phyloP scores from a whole-genome alignment of 23 tunicate genomes.

The Botrylloides violaceus region DNA sequence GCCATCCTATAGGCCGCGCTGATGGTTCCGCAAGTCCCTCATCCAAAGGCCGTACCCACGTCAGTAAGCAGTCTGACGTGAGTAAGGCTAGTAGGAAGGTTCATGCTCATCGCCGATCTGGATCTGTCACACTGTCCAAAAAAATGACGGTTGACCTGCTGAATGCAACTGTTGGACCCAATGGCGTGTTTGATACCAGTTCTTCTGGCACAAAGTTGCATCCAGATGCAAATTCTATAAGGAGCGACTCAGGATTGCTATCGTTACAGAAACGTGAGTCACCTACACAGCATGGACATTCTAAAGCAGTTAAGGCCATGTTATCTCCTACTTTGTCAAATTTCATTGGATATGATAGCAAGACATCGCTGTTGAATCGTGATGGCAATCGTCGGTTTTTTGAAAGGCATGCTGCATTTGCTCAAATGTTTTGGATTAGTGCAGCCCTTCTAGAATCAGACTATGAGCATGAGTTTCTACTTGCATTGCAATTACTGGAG shows the following conservation, averaged over 20 bases:
- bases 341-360: not conserved
- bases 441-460: slow-evolving; percentile 71
- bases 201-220: not conserved
- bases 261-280: too few relatives aligned
- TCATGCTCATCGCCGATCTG: slow-evolving; percentile 69
- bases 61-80: not conserved
- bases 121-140: slow-evolving; percentile 50
- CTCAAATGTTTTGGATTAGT: slow-evolving; percentile 67
- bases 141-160: slow-evolving; percentile 34
- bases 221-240: not conserved
- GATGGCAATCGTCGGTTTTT: not conserved
- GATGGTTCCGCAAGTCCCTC: not conserved
- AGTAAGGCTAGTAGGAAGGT: not conserved
- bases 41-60: not conserved
- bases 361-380: not conserved
- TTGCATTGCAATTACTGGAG: slow-evolving; percentile 55
- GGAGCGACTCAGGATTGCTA: not conserved
- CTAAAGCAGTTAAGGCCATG: not conserved
- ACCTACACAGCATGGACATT: not conserved
- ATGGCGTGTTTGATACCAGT: too few relatives aligned
- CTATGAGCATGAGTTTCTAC: slow-evolving; percentile 65
- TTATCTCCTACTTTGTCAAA: not conserved
- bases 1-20: too few relatives aligned
- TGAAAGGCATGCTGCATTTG: slow-evolving; percentile 8
- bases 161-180: not conserved